phyloP scores from a whole-genome alignment of 2,888 invertebrate species.

The Terebella lapidaria region DNA sequence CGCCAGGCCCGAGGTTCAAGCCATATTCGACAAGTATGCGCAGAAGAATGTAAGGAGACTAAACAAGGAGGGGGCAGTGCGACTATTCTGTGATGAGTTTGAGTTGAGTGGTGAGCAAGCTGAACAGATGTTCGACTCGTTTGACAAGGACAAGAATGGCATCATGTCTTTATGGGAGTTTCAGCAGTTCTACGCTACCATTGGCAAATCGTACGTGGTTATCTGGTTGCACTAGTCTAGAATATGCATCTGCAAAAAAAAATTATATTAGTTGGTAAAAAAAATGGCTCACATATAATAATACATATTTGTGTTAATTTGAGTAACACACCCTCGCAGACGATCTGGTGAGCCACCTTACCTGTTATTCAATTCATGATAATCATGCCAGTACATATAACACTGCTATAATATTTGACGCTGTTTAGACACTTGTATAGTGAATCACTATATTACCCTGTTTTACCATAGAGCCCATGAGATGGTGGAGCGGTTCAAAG shows the following conservation, averaged over 20 bases:
- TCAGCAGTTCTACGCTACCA: slow-evolving; percentile 42
- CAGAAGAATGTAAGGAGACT: slow-evolving; percentile 41
- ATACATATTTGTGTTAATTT: too few species aligned
- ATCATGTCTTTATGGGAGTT: slow-evolving; percentile 51
- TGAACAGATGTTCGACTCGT: slow-evolving; percentile 43
- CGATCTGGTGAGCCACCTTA: too few species aligned
- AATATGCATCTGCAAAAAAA: not conserved
- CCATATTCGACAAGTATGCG: slow-evolving; percentile 46
- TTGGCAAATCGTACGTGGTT: slow-evolving; percentile 40
- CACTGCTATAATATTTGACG: too few species aligned
- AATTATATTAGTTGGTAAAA: not conserved
- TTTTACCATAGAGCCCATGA: slow-evolving; percentile 37
- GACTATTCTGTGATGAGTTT: slow-evolving; percentile 42
- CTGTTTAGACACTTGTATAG: too few species aligned
- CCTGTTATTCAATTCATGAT: too few species aligned
- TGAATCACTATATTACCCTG: too few species aligned
- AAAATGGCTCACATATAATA: too few species aligned
- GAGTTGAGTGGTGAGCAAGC: slow-evolving; percentile 38
- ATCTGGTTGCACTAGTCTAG: not conserved
- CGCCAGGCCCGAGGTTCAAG: slow-evolving; percentile 45
- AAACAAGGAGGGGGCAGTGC: slow-evolving; percentile 37
- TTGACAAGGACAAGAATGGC: slow-evolving; percentile 47
- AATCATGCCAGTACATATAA: too few species aligned
- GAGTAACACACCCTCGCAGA: too few species aligned
- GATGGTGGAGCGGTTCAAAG: slow-evolving; percentile 43